Evolutionary conservation across 2,113 vertebrate genomes (phyloP).

Genomic region (Muscicapa adusta): DNA sequence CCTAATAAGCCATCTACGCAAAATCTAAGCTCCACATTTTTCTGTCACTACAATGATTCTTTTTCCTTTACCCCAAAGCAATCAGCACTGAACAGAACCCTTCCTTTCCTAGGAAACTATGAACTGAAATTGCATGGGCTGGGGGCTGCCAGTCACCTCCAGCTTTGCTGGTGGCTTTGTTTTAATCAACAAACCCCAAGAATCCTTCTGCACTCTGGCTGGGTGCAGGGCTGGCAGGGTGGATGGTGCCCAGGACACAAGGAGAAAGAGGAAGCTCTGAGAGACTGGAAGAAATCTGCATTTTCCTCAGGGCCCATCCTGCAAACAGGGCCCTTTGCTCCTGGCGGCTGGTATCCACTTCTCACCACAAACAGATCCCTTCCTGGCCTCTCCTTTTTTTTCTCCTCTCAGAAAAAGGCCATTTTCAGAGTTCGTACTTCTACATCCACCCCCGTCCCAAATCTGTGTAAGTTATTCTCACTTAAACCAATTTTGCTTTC

Average conservation of each 20-base stretch:
- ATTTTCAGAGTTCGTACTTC: conserved; percentile 22
- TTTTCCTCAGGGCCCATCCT: neutral
- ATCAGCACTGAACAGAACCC: neutral
- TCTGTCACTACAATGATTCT: neutral
- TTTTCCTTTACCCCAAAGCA: neutral
- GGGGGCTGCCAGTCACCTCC: neutral
- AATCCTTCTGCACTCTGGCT: neutral
- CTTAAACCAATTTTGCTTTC: conserved; percentile 28
- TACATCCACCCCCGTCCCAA: neutral
- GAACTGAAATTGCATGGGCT: accelerated
- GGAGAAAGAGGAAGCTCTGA: neutral
- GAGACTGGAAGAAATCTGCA: neutral
- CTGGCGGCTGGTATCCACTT: neutral
- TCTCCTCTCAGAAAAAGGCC: neutral
- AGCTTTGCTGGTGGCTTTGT: neutral
- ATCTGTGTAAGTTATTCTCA: neutral
- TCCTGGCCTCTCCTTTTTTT: neutral
- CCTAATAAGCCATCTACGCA: neutral
- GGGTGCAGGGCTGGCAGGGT: neutral
- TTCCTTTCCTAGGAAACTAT: neutral
- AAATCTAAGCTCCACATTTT: neutral
- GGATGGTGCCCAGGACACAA: neutral
- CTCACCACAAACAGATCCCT: neutral
- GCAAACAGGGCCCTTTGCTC: neutral
- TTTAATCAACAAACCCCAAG: neutral